phyloP scores from a whole-genome alignment of 2,888 invertebrate genomes.

The Ormyrus labotus region DNA sequence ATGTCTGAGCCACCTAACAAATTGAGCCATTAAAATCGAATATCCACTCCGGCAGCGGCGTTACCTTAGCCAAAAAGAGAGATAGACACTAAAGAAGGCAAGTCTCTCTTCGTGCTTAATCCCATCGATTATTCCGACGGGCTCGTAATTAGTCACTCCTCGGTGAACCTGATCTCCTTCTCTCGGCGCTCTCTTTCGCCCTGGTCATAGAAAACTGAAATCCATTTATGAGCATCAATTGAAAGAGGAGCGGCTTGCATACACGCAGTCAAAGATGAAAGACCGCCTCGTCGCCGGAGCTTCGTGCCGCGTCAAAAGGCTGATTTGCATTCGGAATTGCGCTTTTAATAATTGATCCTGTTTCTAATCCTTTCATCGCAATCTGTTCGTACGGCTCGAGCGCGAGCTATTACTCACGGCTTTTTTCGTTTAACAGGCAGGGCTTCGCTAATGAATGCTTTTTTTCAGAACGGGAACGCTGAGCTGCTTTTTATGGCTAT shows the following conservation, averaged over 20 bases:
- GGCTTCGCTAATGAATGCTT: slow-evolving; percentile 13
- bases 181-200: neutral
- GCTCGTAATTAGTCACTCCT: slow-evolving; percentile 55
- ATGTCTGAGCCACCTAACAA: slow-evolving; percentile 48
- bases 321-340: slow-evolving; percentile 51
- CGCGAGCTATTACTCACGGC: neutral
- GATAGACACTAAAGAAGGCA: slow-evolving; percentile 33
- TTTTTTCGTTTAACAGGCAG: neutral
- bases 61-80: slow-evolving; percentile 6
- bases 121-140: slow-evolving; percentile 50
- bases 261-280: slow-evolving; percentile 31
- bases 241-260: slow-evolving; percentile 16
- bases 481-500: neutral
- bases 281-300: neutral
- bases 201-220: slow-evolving; percentile 36
- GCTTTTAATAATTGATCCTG: slow-evolving; percentile 48
- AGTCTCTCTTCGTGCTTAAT: slow-evolving; percentile 43
- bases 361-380: slow-evolving; percentile 49
- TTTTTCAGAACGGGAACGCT: neutral
- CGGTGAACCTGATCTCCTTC: neutral
- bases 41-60: slow-evolving; percentile 39
- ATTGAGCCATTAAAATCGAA: slow-evolving; percentile 63
- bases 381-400: slow-evolving; percentile 18
- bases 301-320: slow-evolving; percentile 30
- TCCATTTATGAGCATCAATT: slow-evolving; percentile 47